Base-by-base conservation (phyloP, 1,140 invertebrate genomes). In the Penaeus japonicus region DNA sequence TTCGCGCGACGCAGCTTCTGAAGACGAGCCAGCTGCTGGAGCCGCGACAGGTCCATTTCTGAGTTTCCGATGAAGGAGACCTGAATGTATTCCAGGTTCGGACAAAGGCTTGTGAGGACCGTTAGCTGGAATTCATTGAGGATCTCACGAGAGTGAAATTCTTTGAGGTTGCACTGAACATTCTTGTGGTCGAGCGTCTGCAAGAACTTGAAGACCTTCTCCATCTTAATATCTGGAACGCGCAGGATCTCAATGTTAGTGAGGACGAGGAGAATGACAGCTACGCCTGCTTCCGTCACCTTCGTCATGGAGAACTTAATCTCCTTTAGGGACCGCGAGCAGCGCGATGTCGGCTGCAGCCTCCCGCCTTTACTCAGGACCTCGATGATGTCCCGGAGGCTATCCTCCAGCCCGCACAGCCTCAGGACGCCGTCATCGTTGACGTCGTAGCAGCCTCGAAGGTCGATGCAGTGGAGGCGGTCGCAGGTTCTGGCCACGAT, bases 271-370 rank as follows among this genome's bases (percentile, higher is more conserved):
- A 90, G 78, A 77, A 90, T 90, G 54, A 90, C 86, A 32, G 90
- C 90, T 18, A 90, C 90, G 15, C 90, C 90, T 0, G 89, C 90
- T 84, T 90, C 90, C 27, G 90, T 90, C 27, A 90, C 89, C 55
- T 90, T 90, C 35, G 90, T 90, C 90, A 90, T 90, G 55, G 85
- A 81, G 39, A 90, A 70, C 65, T 90, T 89, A 18, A 90, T 90
- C 53, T 90, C 85, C 62, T 88, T 89, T 12, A 90, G 86, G 30
- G 89, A 85, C 0, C 35, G 75, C 27, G 85, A 83, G 47, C 90
- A 90, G 70, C 77, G 82, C 4, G 89, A 88, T 2, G 47, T 75
- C 15, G 90, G 90, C 22, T 55, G 78, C 27, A 90, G 47, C 12
- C 55, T 89, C 15, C 62, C 88, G 2, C 90, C 90, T 54, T 77